Base-by-base conservation (phyloP, 2,888 invertebrate genomes). In the Noctua janthina region DNA sequence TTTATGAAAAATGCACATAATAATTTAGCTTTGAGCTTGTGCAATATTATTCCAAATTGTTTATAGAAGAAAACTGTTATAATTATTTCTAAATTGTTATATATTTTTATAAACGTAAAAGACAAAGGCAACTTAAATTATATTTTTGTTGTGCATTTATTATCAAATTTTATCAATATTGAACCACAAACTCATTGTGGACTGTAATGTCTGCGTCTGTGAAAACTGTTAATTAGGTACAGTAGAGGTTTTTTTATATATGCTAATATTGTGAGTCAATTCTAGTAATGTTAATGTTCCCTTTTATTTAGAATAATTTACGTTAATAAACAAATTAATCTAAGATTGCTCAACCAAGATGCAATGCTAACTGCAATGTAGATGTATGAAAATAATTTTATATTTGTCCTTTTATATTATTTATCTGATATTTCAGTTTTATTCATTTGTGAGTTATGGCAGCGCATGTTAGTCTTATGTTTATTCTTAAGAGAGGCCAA, bases 141-240 rank as follows among this genome's bases (percentile, higher is more conserved):
- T 96, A 95, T 96, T 97, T 96, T 95, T 95, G 96, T 96, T 96
- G 96, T 96, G 96, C 96, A 97, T 97, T 97, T 97, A 97, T 95
- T 96, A 94, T 94, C 92, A 96, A 95, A 94, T 94, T 95, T 94
- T 95, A 96, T 95, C 91, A 92, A 94, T 92, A 92, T 89, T 91
- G 87, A 91, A 93, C 95, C 95, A 94, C 95, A 93, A 94, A 95
- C 96, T 94, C 95, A 94, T 95, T 96, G 96, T 96, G 96, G 95
- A 95, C 95, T 94, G 93, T 92, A 94, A 94, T 89, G 94, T 96
- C 95, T 95, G 94, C 93, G 90, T 93, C 93, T 94, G 94, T 94
- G 93, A 95, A 94, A 89, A 90, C 90, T 90, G 90, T 91, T 87
- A 88, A 91, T 88, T 90, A 88, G 88, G 88, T 88, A 90, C 88